Evolutionary conservation across 2,888 invertebrate genomes (phyloP).

Genomic region (Noctuana brunneofusca): DNA sequence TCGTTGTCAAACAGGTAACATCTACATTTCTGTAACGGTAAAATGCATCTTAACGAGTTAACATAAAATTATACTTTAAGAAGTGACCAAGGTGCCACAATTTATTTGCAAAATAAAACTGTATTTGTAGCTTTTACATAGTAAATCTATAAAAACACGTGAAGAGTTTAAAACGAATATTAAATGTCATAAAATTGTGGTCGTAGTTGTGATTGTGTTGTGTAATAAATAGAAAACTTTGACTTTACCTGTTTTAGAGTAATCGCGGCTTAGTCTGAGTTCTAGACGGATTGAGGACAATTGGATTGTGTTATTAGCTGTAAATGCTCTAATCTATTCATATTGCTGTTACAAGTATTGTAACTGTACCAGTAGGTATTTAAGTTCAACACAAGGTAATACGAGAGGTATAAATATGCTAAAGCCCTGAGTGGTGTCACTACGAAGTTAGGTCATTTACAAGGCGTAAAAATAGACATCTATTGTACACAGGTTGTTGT

Average conservation of each 20-base stretch:
- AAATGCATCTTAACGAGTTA: neutral
- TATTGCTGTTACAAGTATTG: constrained; percentile 16
- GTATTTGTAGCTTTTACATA: too few species aligned
- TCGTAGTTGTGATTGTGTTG: neutral
- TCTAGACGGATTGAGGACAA: neutral
- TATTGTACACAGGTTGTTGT: neutral
- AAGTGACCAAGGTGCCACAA: too few species aligned
- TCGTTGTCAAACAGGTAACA: neutral
- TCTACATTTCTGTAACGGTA: neutral
- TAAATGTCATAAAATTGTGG: neutral
- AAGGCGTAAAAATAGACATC: neutral
- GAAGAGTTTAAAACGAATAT: neutral
- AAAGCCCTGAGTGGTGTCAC: neutral
- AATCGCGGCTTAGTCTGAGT: constrained; percentile 3
- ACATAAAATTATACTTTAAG: neutral
- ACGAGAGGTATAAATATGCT: constrained; percentile 9
- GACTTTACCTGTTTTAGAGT: constrained; percentile 12
- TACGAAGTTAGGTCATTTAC: constrained; percentile 5
- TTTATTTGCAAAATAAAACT: too few species aligned
- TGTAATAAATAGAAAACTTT: neutral
- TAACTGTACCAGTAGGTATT: constrained; percentile 20
- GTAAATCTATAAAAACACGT: neutral
- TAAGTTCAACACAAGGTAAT: constrained; percentile 25
- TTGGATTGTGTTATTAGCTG: neutral
- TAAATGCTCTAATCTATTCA: constrained; percentile 19